Evolutionary conservation across 2,888 invertebrate genomes (phyloP).

Genomic region (Heterodera filipjevi): DNA sequence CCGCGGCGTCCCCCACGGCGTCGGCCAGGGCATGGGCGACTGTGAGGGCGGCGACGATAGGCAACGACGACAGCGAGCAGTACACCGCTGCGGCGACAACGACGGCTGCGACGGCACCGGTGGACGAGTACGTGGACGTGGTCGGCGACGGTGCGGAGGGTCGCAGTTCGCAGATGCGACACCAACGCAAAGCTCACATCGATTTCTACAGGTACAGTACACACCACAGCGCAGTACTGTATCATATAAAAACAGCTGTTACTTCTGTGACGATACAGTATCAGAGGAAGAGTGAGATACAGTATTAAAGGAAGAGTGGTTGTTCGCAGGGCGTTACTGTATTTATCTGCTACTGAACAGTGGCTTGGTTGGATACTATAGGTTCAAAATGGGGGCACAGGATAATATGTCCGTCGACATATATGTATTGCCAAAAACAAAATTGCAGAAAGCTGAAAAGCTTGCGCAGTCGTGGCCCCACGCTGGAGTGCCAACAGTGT

Average conservation of each 20-base stretch:
- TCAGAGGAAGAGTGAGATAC: too few species aligned
- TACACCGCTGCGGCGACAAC: background rate
- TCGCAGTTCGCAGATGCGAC: slow-evolving; percentile 14
- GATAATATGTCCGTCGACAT: too few species aligned
- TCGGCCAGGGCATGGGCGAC: background rate
- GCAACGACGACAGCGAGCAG: background rate
- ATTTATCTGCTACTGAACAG: too few species aligned
- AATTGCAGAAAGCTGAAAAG: slow-evolving; percentile 26
- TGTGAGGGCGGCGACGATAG: slow-evolving; percentile 1
- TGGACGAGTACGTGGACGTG: slow-evolving; percentile 20
- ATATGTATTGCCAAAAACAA: too few species aligned
- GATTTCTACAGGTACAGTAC: slow-evolving; percentile 26
- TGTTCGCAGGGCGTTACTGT: too few species aligned
- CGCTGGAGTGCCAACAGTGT: slow-evolving; percentile 27
- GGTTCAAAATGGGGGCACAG: too few species aligned
- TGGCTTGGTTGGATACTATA: too few species aligned
- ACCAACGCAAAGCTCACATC: slow-evolving; percentile 32
- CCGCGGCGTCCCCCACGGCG: background rate
- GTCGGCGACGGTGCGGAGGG: slow-evolving; percentile 26
- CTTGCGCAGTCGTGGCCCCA: slow-evolving; percentile 20
- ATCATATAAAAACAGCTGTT: too few species aligned
- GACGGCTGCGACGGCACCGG: slow-evolving; percentile 1
- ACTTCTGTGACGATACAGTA: too few species aligned
- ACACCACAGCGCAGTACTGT: background rate
- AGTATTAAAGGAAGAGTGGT: too few species aligned